These are phyloP conservation scores for Halyomorpha halys DNA, from an alignment of 1,140 invertebrate species.

Conservation along the genomic window DNA sequence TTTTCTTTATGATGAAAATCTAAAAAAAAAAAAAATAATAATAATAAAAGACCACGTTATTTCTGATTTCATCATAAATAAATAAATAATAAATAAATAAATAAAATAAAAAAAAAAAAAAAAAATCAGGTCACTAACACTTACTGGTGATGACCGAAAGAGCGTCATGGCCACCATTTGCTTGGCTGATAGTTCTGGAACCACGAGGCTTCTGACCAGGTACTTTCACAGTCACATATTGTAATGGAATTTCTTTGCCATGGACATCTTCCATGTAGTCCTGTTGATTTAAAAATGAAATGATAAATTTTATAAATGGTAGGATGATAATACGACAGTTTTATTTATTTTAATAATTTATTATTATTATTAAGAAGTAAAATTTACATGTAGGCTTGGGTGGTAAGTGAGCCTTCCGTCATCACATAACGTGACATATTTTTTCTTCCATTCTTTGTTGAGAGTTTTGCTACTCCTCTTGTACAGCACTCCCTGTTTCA, in stretches of 20 bases:
- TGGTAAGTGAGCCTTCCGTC: conserved; percentile 92
- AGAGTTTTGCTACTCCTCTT: conserved; percentile 91
- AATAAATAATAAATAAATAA: conserved; percentile 2
- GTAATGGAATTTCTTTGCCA: conserved; percentile 91
- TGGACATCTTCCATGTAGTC: conserved; percentile 98
- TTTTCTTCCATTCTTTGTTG: conserved; percentile 99
- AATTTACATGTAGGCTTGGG: conserved; percentile 80
- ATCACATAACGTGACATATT: conserved; percentile 92
- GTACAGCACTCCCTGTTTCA: conserved; percentile 94
- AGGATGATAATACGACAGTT: conserved; percentile 3
- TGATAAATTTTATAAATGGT: conserved; percentile 6
- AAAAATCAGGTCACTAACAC: conserved; percentile 23
- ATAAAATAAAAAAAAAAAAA: conserved; percentile 7
- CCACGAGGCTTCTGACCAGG: conserved; percentile 87
- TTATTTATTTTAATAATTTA: too few species aligned
- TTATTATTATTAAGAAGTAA: conserved; percentile 6
- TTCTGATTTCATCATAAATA: not conserved
- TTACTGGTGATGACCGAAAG: conserved; percentile 45
- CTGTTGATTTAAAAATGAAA: conserved; percentile 38
- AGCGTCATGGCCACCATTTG: conserved; percentile 48
- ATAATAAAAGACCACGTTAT: not conserved
- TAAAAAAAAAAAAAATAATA: conserved; percentile 33
- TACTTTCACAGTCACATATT: conserved; percentile 94
- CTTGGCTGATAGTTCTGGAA: conserved; percentile 64
- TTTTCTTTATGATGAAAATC: conserved; percentile 46